These are phyloP conservation scores for Ciona savignyi DNA, from an alignment of 23 tunicate genomes.

Conservation along the genomic window DNA sequence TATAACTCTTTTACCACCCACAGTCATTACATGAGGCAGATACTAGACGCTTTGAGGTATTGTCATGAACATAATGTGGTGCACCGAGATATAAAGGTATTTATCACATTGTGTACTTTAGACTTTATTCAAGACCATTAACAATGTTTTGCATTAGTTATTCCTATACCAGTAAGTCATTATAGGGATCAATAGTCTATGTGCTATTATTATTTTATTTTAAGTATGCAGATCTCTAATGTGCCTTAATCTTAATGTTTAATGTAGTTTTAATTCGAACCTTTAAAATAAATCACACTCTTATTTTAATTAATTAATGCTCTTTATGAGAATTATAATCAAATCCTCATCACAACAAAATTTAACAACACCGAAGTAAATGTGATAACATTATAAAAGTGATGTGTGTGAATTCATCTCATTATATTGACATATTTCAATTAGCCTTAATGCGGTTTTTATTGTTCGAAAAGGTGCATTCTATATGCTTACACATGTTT, in stretches of 20 bases:
- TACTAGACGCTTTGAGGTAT: slow-evolving; percentile 81
- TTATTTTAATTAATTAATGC: too few species aligned
- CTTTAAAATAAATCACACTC: background rate
- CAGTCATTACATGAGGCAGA: slow-evolving; percentile 96
- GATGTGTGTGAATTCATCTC: too few species aligned
- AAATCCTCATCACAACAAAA: too few species aligned
- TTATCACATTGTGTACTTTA: background rate
- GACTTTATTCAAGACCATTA: background rate
- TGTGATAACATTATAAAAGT: too few species aligned
- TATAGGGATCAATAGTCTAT: too few species aligned
- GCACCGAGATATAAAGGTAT: slow-evolving; percentile 89
- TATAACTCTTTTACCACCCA: slow-evolving; percentile 13
- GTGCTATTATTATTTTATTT: too few species aligned
- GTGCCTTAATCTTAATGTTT: background rate
- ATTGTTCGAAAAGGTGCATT: too few species aligned
- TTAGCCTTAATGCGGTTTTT: too few species aligned
- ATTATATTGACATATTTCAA: too few species aligned
- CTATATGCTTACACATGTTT: too few species aligned
- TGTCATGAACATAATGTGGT: slow-evolving; percentile 90
- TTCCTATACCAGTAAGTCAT: background rate
- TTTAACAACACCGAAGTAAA: too few species aligned
- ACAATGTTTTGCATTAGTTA: background rate
- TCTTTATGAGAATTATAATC: background rate
- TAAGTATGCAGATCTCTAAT: too few species aligned
- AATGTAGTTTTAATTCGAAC: background rate